Evolutionary conservation across 1,140 invertebrate species (phyloP), one percentile per base, ranked within the genome.

Genomic region (Lepidurus apus): DNA sequence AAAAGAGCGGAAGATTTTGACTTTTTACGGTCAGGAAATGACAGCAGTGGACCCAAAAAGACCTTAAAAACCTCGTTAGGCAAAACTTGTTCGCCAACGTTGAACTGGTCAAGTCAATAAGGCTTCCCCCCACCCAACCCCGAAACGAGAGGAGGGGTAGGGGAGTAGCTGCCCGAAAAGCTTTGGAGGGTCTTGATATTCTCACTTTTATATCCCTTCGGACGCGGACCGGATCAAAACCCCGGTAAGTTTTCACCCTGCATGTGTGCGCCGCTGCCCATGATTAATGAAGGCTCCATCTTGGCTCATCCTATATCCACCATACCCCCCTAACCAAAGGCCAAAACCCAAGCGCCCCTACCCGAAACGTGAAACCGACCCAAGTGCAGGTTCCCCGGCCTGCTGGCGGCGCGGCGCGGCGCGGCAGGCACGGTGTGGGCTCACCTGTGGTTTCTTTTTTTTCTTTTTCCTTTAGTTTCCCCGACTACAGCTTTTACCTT

Each of bases 361-460:
- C 53, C 17, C 53, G 21, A 7, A 65, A 65, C 53, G 53, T 21
- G 17, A 65, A 65, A 65, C 53, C 53, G 53, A 7, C 17, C 53
- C 17, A 65, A 65, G 53, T 9, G 21, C 13, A 65, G 53, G 53
- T 65, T 65, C 53, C 53, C 53, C 53, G 53, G 53, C 53, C 53
- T 65, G 53, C 53, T 65, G 53, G n/a, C n/a, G 53, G 21, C 53
- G 53, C n/a, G 53, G 21, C 53, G 53, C 13, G 45, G 34, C 34
- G 4, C 26, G 1, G 26, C 26, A 3, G 3, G 4, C 34, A 34
- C 34, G 34, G 34, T 34, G 34, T 34, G 45, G 53, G 53, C 53
- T 65, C 53, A 65, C 53, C 53, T 65, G 53, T 65, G 53, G 53
- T 65, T 65, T 21, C 53, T 65, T 65, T 65, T 65, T n/a, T 21